Percentiles rank a stretch among this genome's conserved stretches.
phyloP scores from a whole-genome alignment of 2,888 invertebrate species.

The Heteromurus nitidus region DNA sequence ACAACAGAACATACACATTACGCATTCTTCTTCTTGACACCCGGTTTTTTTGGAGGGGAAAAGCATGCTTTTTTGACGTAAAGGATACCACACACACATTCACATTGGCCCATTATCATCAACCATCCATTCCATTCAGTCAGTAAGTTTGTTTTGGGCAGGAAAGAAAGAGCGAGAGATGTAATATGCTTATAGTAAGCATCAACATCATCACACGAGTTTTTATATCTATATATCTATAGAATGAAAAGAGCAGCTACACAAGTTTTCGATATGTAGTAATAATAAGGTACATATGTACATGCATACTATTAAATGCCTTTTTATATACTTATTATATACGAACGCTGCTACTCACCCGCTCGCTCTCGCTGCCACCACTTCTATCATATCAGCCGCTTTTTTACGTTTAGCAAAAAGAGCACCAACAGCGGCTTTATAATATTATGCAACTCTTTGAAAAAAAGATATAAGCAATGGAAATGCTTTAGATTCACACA shows the following conservation, averaged over 20 bases:
- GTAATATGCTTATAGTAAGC: slow-evolving; percentile 54
- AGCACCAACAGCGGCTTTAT: slow-evolving; percentile 11
- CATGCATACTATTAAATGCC: slow-evolving; percentile 18
- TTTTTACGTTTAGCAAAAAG: background rate
- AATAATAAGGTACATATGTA: slow-evolving; percentile 15
- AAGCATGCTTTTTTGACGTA: slow-evolving; percentile 67
- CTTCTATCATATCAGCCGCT: slow-evolving; percentile 12
- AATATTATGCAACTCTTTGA: slow-evolving; percentile 23
- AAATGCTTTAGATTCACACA: slow-evolving; percentile 3
- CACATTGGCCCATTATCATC: slow-evolving; percentile 67
- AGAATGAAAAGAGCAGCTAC: slow-evolving; percentile 16
- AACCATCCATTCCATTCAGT: slow-evolving; percentile 62
- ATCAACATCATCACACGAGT: slow-evolving; percentile 38
- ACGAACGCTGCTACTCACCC: background rate
- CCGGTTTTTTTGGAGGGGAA: slow-evolving; percentile 65
- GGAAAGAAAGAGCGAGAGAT: slow-evolving; percentile 59
- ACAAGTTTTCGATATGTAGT: slow-evolving; percentile 19
- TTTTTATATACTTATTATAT: slow-evolving; percentile 4
- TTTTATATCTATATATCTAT: background rate
- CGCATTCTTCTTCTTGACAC: slow-evolving; percentile 66
- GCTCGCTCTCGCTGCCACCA: background rate
- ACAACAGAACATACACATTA: slow-evolving; percentile 27
- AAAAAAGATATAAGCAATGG: background rate
- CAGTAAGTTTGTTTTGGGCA: slow-evolving; percentile 65
- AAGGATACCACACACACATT: slow-evolving; percentile 62